Evolutionary conservation across 2,113 vertebrate genomes (phyloP).

Genomic region (Turdus rufiventris): DNA sequence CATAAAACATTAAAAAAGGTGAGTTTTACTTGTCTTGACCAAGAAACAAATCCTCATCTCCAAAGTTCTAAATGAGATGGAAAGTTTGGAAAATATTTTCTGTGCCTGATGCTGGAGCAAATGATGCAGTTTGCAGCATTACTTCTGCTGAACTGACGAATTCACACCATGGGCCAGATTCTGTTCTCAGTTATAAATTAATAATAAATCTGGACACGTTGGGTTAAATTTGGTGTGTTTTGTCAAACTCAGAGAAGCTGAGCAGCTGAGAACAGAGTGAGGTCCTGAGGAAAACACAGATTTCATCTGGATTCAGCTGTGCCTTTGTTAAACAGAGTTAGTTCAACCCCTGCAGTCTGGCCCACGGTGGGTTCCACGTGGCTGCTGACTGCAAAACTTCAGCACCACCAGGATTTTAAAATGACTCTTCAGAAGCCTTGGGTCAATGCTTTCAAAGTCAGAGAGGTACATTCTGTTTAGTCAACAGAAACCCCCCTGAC

Average conservation of each 20-base stretch:
- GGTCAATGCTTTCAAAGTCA: not conserved
- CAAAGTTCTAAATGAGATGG: not conserved
- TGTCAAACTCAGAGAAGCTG: not conserved
- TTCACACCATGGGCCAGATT: not conserved
- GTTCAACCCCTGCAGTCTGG: not conserved
- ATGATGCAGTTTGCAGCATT: not conserved
- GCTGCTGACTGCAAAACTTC: not conserved
- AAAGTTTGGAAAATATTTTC: not conserved
- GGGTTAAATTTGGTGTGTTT: not conserved
- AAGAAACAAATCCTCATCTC: not conserved
- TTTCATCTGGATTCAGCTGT: not conserved
- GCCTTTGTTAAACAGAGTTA: not conserved
- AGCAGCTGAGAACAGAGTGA: not conserved
- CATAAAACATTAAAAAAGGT: not conserved
- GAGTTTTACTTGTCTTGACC: not conserved
- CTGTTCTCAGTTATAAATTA: not conserved
- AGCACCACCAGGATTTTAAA: not conserved
- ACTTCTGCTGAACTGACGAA: not conserved
- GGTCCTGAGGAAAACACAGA: not conserved
- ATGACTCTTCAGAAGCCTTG: not conserved
- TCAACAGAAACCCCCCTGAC: not conserved
- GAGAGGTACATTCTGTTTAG: not conserved
- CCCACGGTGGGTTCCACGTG: not conserved
- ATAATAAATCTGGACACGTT: not conserved
- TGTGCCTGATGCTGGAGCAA: not conserved